Base-by-base conservation (phyloP, 1,140 invertebrate genomes). In the Telenomus remus region DNA sequence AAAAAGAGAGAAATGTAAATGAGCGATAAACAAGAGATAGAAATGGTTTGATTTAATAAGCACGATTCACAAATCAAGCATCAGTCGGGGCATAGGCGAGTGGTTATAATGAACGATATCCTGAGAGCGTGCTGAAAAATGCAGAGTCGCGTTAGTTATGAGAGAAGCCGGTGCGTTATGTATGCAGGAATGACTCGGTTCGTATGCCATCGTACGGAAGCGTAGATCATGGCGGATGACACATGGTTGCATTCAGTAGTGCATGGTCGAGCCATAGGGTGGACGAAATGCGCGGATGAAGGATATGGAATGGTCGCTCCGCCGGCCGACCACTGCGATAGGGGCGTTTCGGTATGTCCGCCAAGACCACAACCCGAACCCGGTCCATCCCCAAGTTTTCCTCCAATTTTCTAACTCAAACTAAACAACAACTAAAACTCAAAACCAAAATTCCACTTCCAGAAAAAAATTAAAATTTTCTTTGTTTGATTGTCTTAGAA, bases 221-320 rank as follows among this genome's bases (percentile, higher is more conserved):
- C 82, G 86, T 86, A 86, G 85, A 87, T 86, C 86, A 87, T 83
- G 82, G 82, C 79, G 83, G 80, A 85, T 85, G 85, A 86, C 83
- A 84, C 83, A 85, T 85, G 85, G 85, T 82, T 85, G 85, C 82
- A 86, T 85, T 86, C 75, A 81, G 76, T 63, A 68, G 69, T 59
- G 19, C 19, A 27, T 27, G 55, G 73, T 57, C 57, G 74, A 64
- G 59, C 51, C 70, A 70, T 79, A 79, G 84, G 83, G 80, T 84
- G 85, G 84, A 27, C 19, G 19, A 86, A 86, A 86, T 82, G 82
- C 81, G 78, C 80, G 81, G 83, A 87, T 87, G 86, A 87, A 86
- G 86, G 85, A 87, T 86, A 83, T 82, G 85, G 82, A 85, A 85
- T 83, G 84, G 83, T 82, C 84, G 82, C 80, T 68, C 79, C 79